Evolutionary conservation across 2,888 invertebrate species (phyloP), one percentile per base, ranked within the genome.

Genomic region (Andrena fulva): DNA sequence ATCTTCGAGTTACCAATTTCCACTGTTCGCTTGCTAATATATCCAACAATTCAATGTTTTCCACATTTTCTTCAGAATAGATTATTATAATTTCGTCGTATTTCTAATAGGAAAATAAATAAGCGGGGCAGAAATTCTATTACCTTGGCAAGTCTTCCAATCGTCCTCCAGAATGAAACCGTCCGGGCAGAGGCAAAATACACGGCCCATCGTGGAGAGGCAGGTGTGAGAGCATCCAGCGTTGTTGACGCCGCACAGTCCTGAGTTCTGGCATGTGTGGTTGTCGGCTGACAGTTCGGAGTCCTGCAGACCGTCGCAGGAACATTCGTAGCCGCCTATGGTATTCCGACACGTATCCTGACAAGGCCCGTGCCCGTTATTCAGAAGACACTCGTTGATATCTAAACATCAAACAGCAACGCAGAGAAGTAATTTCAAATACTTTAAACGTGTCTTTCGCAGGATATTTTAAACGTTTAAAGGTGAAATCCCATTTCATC

Each of bases 291-390:
- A 93, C 84, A 96, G 94, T 71, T 94, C 92, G 5, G 96, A 96
- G 69, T 96, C 96, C 29, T 95, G 94, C 54, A 95, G 93, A 81
- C 94, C 93, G 62, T 94, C 94, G 91, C 96, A 96, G 48, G 95
- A 94, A 90, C 96, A 96, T 77, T 91, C 92, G 93, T 96, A 96
- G 73, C 95, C 94, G 59, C 96, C 96, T 89, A 94, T 94, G 42
- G 94, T 94, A 91, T 96, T 96, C 80, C 93, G 92, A 92, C 96
- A 96, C 63, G 94, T 94, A 89, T 96, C 96, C 92, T 96, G 96
- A 89, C 96, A 96, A 12, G 96, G 96, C 12, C 96, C 96, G 88
- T 94, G 95, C 16, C 96, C 96, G 92, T 96, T 96, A 89, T 96
- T 95, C 86, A 95, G 92, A 48, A 95, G 92, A 90, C 96, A 96